Evolutionary conservation across 2,797 vertebrate genomes (phyloP), one percentile per base, ranked within the genome.

Genomic region (Tolypeutes matacus): DNA sequence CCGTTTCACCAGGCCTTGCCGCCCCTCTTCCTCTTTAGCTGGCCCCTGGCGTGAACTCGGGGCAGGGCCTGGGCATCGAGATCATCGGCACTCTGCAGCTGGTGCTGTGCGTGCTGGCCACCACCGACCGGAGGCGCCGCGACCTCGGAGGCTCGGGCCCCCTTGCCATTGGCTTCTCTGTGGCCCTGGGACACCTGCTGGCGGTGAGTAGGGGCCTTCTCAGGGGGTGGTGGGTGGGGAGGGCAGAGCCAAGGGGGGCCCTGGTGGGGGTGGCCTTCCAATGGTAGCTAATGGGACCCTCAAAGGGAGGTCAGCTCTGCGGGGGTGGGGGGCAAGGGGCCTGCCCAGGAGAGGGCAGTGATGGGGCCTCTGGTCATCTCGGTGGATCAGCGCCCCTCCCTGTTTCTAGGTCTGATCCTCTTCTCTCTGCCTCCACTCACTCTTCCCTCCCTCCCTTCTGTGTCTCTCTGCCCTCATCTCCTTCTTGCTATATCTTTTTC

Each of bases 71-170:
- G 70, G 99, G 99, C 25, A 99, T 99, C 0, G 99, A 99, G 97
- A 99, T 99, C 65, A 98, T 99, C 27, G 99, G 98, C 29, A 99
- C 99, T 7, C 99, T 99, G 98, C 99, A 99, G 98, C 98, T 99
- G 92, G 99, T 99, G 95, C 98, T 99, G 75, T 99, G 99, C 64
- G 99, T 99, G 92, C 98, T 99, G 53, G 99, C 99, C 90, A 99
- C 99, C 91, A 99, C 99, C 25, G 99, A 99, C 98, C 98, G 99
- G 97, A 98, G 99, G 84, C 98, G 99, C 77, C 99, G 98, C 6
- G 99, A 99, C 64, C 98, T 99, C 51, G 98, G 98, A 0, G 99
- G 99, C 80, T 99, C 99, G 0, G 99, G 98, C 5, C 99, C 99
- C 4, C 95, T 99, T 39, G 99, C 99, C 96, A 99, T 99, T 2